Conservation (phyloP, 2,797 vertebrate species). For the Poliocrania exsul region DNA sequence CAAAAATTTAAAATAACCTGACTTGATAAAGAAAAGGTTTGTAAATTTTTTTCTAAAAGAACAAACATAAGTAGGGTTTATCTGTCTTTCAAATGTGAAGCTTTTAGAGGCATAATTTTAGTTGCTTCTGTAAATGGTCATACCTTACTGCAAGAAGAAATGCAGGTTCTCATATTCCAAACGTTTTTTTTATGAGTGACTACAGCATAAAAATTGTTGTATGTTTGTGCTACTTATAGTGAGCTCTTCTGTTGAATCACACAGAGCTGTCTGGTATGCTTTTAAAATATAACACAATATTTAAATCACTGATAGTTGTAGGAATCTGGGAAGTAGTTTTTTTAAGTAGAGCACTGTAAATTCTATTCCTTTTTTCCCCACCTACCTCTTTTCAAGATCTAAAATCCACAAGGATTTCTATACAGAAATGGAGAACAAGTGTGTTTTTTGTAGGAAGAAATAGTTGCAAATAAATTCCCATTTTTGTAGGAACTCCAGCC, state of each 20-base stretch:
- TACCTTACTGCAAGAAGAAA: slow-evolving; percentile 65
- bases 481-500: neutral
- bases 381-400: neutral
- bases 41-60: slow-evolving; percentile 55
- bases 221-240: neutral
- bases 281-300: neutral
- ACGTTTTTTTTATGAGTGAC: slow-evolving; percentile 32
- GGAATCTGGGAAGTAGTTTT: neutral
- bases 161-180: slow-evolving; percentile 34
- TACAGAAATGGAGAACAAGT: neutral
- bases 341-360: neutral
- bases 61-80: slow-evolving; percentile 19
- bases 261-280: neutral
- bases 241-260: slow-evolving; percentile 1
- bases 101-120: slow-evolving; percentile 58
- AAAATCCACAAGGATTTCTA: neutral
- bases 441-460: neutral
- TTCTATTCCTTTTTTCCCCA: neutral
- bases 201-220: slow-evolving; percentile 38
- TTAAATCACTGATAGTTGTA: neutral
- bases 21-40: slow-evolving; percentile 20
- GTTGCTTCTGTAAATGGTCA: slow-evolving; percentile 61
- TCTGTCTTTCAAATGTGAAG: slow-evolving; percentile 57
- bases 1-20: neutral
- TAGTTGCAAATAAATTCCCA: neutral